Percentiles rank a stretch among this genome's conserved stretches.
Evolutionary conservation across 2,888 invertebrate genomes (phyloP).

Genomic region (Cantharis nigra): DNA sequence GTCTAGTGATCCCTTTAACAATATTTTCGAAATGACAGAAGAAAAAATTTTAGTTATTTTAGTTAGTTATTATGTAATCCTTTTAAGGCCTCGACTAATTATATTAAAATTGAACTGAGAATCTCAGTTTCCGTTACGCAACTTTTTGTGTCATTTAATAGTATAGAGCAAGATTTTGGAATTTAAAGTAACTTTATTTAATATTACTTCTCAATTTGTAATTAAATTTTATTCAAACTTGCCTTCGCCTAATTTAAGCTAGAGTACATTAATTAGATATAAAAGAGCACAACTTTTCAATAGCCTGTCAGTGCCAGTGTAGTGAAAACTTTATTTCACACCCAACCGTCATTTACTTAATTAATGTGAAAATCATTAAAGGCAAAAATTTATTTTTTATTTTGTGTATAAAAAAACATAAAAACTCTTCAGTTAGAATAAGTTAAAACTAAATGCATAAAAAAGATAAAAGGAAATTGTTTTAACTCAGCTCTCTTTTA

Average conservation of each 20-base stretch:
- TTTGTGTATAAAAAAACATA: neutral
- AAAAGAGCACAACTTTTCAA: neutral
- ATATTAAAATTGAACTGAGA: neutral
- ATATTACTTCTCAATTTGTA: neutral
- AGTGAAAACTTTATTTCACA: neutral
- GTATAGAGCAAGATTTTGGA: neutral
- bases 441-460: neutral
- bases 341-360: neutral
- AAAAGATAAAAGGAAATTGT: neutral
- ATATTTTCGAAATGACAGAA: constrained; percentile 1
- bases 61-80: neutral
- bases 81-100: neutral
- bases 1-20: constrained; percentile 4
- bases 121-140: neutral
- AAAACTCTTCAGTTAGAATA: neutral
- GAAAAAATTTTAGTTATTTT: neutral
- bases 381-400: neutral
- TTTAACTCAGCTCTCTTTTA: neutral
- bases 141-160: neutral
- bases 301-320: neutral
- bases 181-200: neutral
- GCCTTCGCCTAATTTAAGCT: neutral
- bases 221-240: neutral
- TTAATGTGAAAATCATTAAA: neutral
- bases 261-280: neutral